Percentiles rank a stretch among this genome's conserved stretches.
phyloP scores from a whole-genome alignment of 2,888 invertebrate species.

The Sceliomorpha sp. region DNA sequence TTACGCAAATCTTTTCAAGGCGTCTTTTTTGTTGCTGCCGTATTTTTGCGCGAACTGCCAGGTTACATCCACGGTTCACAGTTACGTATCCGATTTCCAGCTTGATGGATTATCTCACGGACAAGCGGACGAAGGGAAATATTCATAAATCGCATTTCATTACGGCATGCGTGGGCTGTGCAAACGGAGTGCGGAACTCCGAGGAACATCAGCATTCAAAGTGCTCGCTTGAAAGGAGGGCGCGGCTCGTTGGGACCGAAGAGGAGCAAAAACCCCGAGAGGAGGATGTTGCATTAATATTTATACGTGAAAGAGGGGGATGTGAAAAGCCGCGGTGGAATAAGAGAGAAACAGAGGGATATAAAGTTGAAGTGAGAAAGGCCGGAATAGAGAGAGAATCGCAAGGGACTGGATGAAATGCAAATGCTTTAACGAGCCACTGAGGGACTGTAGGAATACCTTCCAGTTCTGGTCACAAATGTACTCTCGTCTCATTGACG shows the following conservation, averaged over 20 bases:
- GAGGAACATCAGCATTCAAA: constrained; percentile 80
- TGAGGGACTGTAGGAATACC: constrained; percentile 77
- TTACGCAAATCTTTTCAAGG: constrained; percentile 35
- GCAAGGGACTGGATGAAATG: constrained; percentile 77
- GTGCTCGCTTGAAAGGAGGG: constrained; percentile 68
- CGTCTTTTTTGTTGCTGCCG: constrained; percentile 19
- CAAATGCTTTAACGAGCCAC: constrained; percentile 81
- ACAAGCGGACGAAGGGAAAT: constrained; percentile 61
- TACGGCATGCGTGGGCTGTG: constrained; percentile 69
- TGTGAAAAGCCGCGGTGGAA: constrained; percentile 53
- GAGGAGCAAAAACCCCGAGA: constrained; percentile 78
- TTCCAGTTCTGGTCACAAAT: constrained; percentile 74
- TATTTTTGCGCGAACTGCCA: constrained; percentile 29
- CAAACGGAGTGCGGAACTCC: constrained; percentile 54
- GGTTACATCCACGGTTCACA: constrained; percentile 25
- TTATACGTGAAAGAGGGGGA: constrained; percentile 76
- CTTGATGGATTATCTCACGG: constrained; percentile 55
- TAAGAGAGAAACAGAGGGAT: constrained; percentile 55
- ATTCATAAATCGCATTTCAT: constrained; percentile 75
- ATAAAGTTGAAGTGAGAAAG: constrained; percentile 44
- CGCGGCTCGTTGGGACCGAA: constrained; percentile 60
- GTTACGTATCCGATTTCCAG: constrained; percentile 56
- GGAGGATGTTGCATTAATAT: constrained; percentile 81
- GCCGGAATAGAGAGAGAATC: constrained; percentile 50
- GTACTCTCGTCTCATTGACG: constrained; percentile 75